These are phyloP conservation scores for Delphinapterus leucas DNA, from an alignment of 2,113 vertebrate species.

Conservation along the genomic window DNA sequence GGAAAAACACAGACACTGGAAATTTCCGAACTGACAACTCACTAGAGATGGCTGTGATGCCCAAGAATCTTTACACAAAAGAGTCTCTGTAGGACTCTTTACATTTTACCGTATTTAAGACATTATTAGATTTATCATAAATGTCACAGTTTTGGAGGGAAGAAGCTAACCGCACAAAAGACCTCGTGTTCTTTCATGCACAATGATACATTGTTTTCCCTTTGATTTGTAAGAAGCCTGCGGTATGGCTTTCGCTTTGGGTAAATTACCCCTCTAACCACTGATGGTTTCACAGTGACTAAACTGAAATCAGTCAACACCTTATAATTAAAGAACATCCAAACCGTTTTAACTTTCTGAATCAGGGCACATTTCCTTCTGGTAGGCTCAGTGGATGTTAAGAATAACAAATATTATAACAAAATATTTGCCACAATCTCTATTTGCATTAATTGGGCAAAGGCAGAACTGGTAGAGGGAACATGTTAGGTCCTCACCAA, in stretches of 20 bases:
- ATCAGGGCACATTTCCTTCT: constrained; percentile 8
- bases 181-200: neutral
- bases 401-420: neutral
- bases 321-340: constrained; percentile 16
- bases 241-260: constrained; percentile 16
- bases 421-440: neutral
- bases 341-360: neutral
- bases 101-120: neutral
- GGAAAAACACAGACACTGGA: neutral
- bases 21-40: neutral
- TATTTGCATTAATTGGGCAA: neutral
- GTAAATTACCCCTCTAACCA: neutral
- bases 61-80: neutral
- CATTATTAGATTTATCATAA: neutral
- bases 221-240: neutral
- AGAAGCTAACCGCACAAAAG: neutral
- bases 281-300: constrained; percentile 10
- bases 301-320: constrained; percentile 27
- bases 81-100: neutral
- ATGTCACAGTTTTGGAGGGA: neutral
- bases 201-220: neutral
- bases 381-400: neutral
- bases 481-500: neutral
- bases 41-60: neutral
- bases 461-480: neutral